Conservation (phyloP, 1,140 invertebrate genomes). For the Venustaconcha ellipsiformis region DNA sequence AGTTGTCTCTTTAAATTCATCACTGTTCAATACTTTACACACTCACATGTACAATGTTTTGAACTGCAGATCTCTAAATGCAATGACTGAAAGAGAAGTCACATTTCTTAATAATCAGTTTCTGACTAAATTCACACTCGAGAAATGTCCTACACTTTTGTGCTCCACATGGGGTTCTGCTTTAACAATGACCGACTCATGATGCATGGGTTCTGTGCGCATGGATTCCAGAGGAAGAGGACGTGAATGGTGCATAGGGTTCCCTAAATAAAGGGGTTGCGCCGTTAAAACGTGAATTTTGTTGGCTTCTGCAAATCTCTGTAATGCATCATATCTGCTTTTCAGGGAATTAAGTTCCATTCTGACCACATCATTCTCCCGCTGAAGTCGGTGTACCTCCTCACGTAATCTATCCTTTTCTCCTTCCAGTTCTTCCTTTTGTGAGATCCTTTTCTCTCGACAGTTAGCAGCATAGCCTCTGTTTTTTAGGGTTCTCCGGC, state of each 20-base stretch:
- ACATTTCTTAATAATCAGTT: too few relatives aligned
- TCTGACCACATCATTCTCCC: constrained; percentile 65
- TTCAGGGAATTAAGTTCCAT: constrained; percentile 61
- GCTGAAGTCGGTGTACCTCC: constrained; percentile 61
- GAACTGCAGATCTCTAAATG: too few relatives aligned
- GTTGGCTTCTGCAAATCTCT: constrained; percentile 60
- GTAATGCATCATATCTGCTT: constrained; percentile 62
- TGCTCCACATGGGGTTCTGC: constrained; percentile 44
- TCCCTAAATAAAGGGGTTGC: constrained; percentile 32
- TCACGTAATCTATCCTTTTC: constrained; percentile 72
- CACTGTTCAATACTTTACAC: too few relatives aligned
- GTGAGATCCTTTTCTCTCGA: constrained; percentile 72
- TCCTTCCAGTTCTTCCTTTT: constrained; percentile 78
- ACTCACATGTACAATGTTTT: too few relatives aligned
- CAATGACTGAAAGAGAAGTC: too few relatives aligned
- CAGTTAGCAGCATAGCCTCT: constrained; percentile 99
- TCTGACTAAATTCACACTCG: too few relatives aligned
- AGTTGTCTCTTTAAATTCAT: too few relatives aligned
- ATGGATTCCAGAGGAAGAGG: constrained; percentile 34
- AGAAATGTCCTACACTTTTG: too few relatives aligned
- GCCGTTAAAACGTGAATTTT: constrained; percentile 55
- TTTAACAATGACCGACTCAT: constrained; percentile 53
- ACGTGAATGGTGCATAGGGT: constrained; percentile 22
- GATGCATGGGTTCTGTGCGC: constrained; percentile 36
- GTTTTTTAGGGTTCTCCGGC: constrained; percentile 97